Evolutionary conservation across 2,113 vertebrate genomes (phyloP).

Genomic region (Hyaena hyaena): DNA sequence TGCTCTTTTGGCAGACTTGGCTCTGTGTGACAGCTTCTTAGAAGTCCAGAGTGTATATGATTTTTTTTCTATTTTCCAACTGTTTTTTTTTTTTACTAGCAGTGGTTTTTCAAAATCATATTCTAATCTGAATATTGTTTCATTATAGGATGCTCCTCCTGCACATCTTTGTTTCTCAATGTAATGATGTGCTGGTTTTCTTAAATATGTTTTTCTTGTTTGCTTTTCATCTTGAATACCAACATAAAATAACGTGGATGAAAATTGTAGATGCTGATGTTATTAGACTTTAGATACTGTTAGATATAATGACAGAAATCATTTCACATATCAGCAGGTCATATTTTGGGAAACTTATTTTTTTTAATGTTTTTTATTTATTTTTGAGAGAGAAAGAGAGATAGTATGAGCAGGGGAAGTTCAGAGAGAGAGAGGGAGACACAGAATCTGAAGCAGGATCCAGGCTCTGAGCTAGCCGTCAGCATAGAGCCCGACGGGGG

Average conservation of each 20-base stretch:
- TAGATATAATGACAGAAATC: neutral
- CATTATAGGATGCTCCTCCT: neutral
- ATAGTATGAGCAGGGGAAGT: too few species aligned
- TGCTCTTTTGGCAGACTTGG: neutral
- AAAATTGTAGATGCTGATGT: neutral
- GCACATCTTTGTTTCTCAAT: neutral
- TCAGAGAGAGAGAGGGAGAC: too few species aligned
- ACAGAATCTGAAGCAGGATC: too few species aligned
- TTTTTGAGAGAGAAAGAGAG: too few species aligned
- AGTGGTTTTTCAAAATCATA: neutral
- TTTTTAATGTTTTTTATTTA: neutral
- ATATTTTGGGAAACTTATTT: neutral
- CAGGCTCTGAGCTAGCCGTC: too few species aligned
- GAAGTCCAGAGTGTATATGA: neutral
- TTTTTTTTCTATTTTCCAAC: neutral
- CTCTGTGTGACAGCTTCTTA: neutral
- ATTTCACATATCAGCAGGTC: neutral
- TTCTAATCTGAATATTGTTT: neutral
- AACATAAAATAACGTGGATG: neutral
- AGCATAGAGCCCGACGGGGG: too few species aligned
- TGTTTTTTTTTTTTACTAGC: neutral
- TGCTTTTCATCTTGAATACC: neutral
- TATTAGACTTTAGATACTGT: neutral
- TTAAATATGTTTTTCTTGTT: conserved; percentile 1
- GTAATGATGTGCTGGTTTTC: neutral